Conservation (phyloP, 2,888 invertebrate species). For the Trachelus stipa region DNA sequence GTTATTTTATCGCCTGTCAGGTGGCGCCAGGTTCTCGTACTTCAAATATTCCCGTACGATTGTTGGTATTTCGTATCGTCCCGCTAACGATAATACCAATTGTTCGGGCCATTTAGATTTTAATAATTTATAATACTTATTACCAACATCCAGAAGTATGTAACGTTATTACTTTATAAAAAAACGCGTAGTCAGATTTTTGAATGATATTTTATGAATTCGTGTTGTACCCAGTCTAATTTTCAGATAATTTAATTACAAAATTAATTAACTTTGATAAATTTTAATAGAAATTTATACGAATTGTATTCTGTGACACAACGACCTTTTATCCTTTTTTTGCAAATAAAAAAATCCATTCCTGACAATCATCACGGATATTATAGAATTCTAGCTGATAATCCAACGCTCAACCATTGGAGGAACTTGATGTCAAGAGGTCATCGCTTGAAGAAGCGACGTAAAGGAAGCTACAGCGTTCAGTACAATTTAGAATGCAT, state of each 20-base stretch:
- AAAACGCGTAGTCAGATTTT: not conserved
- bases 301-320: not conserved
- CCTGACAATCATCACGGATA: not conserved
- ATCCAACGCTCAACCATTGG: not conserved
- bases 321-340: not conserved
- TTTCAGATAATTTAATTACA: not conserved
- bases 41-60: not conserved
- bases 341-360: not conserved
- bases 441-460: conserved; percentile 6
- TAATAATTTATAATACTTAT: not conserved
- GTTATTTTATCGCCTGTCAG: not conserved
- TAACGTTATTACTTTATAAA: not conserved
- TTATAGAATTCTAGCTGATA: not conserved
- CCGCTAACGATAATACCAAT: not conserved
- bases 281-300: not conserved
- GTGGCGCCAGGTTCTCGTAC: not conserved
- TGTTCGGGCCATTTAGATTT: not conserved
- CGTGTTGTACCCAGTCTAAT: not conserved
- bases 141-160: not conserved
- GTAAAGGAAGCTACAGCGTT: not conserved
- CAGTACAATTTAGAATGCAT: conserved; percentile 16
- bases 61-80: not conserved
- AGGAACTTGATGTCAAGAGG: not conserved
- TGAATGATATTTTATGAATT: not conserved
- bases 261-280: not conserved